Percentiles rank a stretch among this genome's conserved stretches.
phyloP scores from a whole-genome alignment of 2,888 invertebrate species.

The Pantelozetes paolii region DNA sequence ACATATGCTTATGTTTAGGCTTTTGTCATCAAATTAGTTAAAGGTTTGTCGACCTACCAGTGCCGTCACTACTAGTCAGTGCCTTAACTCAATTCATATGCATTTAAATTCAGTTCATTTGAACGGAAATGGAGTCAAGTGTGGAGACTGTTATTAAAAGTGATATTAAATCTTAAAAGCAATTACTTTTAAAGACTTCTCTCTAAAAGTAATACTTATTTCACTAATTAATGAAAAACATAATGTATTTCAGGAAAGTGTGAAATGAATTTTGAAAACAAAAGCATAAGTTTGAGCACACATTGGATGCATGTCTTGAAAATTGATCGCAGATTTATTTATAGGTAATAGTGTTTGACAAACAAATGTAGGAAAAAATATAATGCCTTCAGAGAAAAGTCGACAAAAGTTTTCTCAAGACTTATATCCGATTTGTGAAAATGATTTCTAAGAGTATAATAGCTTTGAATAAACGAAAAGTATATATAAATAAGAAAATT shows the following conservation, averaged over 20 bases:
- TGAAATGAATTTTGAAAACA: not conserved
- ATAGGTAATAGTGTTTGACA: slow-evolving; percentile 18
- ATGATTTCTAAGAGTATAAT: not conserved
- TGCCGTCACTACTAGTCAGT: not conserved
- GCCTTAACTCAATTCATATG: not conserved
- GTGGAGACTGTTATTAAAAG: slow-evolving; percentile 6
- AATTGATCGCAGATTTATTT: slow-evolving; percentile 11
- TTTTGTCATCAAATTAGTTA: not conserved
- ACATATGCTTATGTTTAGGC: not conserved
- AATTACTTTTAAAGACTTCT: too few species aligned
- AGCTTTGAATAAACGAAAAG: not conserved
- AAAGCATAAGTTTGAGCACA: not conserved
- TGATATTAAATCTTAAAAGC: not conserved
- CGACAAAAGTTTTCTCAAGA: too few species aligned
- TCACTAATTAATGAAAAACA: not conserved
- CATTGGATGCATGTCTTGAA: not conserved
- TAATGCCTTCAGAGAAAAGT: not conserved
- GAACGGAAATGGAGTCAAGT: slow-evolving; percentile 14
- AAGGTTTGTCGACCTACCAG: slow-evolving; percentile 28
- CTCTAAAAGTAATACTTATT: not conserved
- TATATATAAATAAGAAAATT: not conserved
- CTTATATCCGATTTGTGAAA: not conserved
- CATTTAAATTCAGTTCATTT: not conserved
- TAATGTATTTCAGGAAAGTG: not conserved
- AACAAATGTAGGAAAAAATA: too few species aligned